Percentiles rank a stretch among this genome's conserved stretches.
These are phyloP conservation scores for Limnephilus marmoratus DNA, from an alignment of 2,888 invertebrate genomes.

Conservation along the genomic window DNA sequence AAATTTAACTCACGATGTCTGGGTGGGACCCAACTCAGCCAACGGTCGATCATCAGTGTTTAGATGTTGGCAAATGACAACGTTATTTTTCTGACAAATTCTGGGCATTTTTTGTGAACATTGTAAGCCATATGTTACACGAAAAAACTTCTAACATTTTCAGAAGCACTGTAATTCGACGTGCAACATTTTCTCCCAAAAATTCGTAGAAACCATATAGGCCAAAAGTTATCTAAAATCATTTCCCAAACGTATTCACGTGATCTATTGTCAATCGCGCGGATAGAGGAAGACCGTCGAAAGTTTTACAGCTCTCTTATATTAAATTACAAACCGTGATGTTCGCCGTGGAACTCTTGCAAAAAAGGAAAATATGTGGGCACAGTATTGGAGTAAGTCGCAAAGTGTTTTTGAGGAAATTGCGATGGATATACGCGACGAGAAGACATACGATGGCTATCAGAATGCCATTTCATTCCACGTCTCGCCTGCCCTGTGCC, in stretches of 20 bases:
- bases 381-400: background rate
- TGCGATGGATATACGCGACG: conserved; percentile 54
- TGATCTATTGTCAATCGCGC: conserved; percentile 42
- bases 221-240: conserved; percentile 28
- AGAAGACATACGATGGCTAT: conserved; percentile 56
- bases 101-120: background rate
- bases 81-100: background rate
- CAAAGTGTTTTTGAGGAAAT: conserved; percentile 54
- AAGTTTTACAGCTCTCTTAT: conserved; percentile 44
- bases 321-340: conserved; percentile 39
- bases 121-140: background rate
- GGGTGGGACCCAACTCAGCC: no score
- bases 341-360: background rate
- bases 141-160: background rate
- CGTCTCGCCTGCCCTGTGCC: conserved; percentile 14
- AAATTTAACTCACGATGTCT: no score
- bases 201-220: background rate
- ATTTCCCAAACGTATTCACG: conserved; percentile 30
- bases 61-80: no score
- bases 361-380: background rate
- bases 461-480: conserved; percentile 57
- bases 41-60: no score
- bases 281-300: background rate
- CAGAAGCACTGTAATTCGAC: background rate
- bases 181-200: background rate